Base-by-base conservation (phyloP, 92 coral and sea anemone species). In the Umimayanthus chanpuru region DNA sequence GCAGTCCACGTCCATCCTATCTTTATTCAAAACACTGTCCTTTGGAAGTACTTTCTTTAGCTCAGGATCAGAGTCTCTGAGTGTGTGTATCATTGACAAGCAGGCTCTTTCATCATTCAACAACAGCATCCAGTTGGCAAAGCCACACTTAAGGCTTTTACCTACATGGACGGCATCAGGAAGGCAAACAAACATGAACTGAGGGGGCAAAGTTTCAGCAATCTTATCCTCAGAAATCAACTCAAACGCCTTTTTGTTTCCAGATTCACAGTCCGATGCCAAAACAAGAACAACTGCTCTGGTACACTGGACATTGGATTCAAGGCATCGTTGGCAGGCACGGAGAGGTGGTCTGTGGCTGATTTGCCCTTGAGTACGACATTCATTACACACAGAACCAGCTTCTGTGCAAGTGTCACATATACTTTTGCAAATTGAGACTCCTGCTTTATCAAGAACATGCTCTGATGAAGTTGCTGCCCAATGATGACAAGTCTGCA, bases 251-350 rank as follows among this genome's bases (percentile, higher is more conserved):
- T 58, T 81, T 58, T 90, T 85, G 58, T 90, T 90, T 43, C 92
- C 92, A 70, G 92, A 90, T 80, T 90, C 88, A 28, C 93, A 86
- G 89, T 86, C 93, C 56, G 93, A 70, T 36, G 32, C 79, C 58
- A 86, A 53, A 86, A 86, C 88, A 78, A 90, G 38, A 80, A 90
- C 92, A 36, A 75, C 75, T 16, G 81, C 86, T 90, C 90, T 14
- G 28, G 77, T 81, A 81, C 93, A 91, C 90, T 91, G 91, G 77
- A 14, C 56, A 66, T 65, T 70, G 79, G 61, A 21, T 30, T 67
- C 32, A 67, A 87, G 73, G 77, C 88, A 88, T 81, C 85, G 39
- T 77, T 88, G 88, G 76, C 93, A 91, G 74, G 85, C 88, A 64
- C 81, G 85, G 44, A 88, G 79, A 88, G 90, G 58, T 50, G 88